phyloP scores from a whole-genome alignment of 2,113 vertebrate species.

The Bostrychus sinensis region DNA sequence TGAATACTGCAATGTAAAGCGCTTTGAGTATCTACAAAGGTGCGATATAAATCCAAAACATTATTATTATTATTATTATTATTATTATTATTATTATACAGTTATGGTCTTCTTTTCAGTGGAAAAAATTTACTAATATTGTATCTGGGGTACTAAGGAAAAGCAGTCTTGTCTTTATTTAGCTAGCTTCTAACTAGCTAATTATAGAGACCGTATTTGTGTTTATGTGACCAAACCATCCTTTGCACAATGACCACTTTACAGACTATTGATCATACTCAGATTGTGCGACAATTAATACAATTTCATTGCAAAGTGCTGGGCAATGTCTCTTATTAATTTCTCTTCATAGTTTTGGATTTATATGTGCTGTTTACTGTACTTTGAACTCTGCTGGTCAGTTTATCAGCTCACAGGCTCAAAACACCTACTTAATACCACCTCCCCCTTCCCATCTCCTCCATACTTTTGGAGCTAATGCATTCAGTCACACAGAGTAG shows the following conservation, averaged over 20 bases:
- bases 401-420: conserved; percentile 60
- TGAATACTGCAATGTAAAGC: too few species aligned
- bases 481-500: conserved; percentile 57
- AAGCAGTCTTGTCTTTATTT: conserved; percentile 9
- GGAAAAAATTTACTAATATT: conserved; percentile 67
- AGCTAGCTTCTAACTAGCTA: conserved; percentile 59
- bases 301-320: neutral
- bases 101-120: conserved; percentile 53
- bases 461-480: conserved; percentile 36
- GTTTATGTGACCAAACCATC: neutral
- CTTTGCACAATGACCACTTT: neutral
- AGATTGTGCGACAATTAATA: neutral
- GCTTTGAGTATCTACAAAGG: too few species aligned
- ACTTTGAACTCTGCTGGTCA: conserved; percentile 54
- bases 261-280: neutral
- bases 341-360: neutral
- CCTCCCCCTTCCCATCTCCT: conserved; percentile 29
- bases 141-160: conserved; percentile 66
- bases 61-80: too few species aligned
- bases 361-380: conserved; percentile 23
- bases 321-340: neutral
- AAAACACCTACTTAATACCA: conserved; percentile 30
- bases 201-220: conserved; percentile 60
- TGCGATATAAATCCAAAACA: too few species aligned
- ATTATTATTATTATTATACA: too few species aligned